Evolutionary conservation across 92 coral and sea anemone species (phyloP).

Genomic region (Blastomussa wellsi): DNA sequence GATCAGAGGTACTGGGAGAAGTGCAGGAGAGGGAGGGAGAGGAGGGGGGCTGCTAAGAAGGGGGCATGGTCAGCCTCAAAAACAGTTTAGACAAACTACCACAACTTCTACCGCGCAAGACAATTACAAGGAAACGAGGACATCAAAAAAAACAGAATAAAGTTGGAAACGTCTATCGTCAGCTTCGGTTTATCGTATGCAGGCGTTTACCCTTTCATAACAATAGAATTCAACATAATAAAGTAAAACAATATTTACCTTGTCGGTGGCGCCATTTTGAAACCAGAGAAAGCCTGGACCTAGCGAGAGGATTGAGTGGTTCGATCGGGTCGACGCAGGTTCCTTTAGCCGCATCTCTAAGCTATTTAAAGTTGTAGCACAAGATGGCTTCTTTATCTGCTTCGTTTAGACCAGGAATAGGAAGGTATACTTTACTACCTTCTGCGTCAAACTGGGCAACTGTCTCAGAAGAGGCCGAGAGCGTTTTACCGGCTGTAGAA

Average conservation of each 20-base stretch:
- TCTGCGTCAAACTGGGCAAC: constrained; percentile 6
- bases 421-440: constrained; percentile 27
- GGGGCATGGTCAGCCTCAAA: too few species aligned
- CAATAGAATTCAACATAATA: neutral
- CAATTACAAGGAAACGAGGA: neutral
- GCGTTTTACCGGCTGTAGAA: neutral
- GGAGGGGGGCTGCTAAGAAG: neutral
- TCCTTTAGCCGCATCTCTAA: too few species aligned
- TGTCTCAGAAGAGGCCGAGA: constrained; percentile 27
- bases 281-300: constrained; percentile 21
- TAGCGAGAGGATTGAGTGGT: neutral
- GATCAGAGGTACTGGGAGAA: too few species aligned
- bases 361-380: too few species aligned
- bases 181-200: neutral
- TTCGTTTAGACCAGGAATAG: constrained; percentile 5
- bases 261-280: constrained; percentile 20
- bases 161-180: neutral
- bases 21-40: neutral
- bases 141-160: neutral
- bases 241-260: constrained; percentile 12
- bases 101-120: neutral
- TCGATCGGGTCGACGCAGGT: neutral
- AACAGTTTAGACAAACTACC: neutral
- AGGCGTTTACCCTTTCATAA: neutral
- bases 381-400: constrained; percentile 12